Base-by-base conservation (phyloP, 2,113 vertebrate genomes). In the Eubucco bourcierii region DNA sequence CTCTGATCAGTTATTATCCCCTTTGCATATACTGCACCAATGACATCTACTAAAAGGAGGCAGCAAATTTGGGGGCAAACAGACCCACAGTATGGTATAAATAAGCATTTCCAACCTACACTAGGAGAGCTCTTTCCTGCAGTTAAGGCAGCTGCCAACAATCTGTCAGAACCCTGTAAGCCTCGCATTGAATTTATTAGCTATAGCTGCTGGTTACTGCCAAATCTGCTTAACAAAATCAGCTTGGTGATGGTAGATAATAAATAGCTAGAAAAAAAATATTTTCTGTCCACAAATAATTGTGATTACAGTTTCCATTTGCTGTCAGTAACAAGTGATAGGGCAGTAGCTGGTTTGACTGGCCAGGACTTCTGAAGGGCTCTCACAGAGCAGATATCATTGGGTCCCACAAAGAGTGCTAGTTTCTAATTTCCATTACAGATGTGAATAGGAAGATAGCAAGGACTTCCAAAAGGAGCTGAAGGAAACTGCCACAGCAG, bases 81-180 rank as follows among this genome's bases (percentile, higher is more conserved):
- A 96, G 95, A 91, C 95, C 95, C 95, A 96, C 95, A 90, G 76
- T 64, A 71, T 53, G 88, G 83, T 96, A 96, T 95, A 96, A 96
- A 95, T 96, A 96, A 95, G 92, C 88, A 75, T 85, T 95, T 93
- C 73, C 92, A 95, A 81, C 95, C 95, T 86, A 96, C 95, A 86
- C 85, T 90, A 86, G 55, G 70, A 94, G 85, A 94, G 95, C 83
- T 93, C 94, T 95, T 95, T 85, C 85, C 85, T 84, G 93, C 88
- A 77, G 91, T 95, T 95, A 72, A 96, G 92, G 77, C 92, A 95
- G 90, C 85, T 94, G 95, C 95, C 95, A 96, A 84, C 88, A 94
- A 91, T 94, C 92, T 95, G 95, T 95, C 95, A 96, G 93, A 95
- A 86, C 80, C 83, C 66, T 84, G 25, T 91, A 95, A 95, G 85